Base-by-base conservation (phyloP, 2,797 vertebrate species). In the Protonibea diacanthus region DNA sequence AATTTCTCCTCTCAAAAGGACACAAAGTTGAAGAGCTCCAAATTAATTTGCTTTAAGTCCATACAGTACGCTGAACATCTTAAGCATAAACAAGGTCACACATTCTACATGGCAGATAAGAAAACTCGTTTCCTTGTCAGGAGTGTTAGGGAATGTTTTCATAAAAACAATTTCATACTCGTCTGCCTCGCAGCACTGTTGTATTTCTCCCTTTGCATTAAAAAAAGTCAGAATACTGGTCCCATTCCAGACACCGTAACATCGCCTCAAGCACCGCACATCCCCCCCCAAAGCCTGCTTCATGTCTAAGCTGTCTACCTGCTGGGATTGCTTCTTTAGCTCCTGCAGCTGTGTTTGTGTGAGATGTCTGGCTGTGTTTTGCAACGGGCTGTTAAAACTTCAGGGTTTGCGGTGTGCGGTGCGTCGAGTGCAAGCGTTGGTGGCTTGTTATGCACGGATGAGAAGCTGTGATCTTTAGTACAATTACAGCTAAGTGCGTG, bases 131-230 rank as follows among this genome's bases (percentile, higher is more conserved):
- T 91, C 74, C 56, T 23, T 52, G 45, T 78, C 52, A 68, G 59
- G 68, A 82, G 76, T 61, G 47, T 86, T 65, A 66, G 44, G 64
- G 56, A 77, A 75, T 57, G 29, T 79, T 85, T 75, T 69, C 61
- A 63, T 29, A 55, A 63, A 81, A 81, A 89, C 84, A 74, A 81
- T 86, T 86, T 86, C 83, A 87, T 87, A 77, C 63, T 51, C 56
- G 63, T 84, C 42, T 84, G 76, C 66, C 61, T 86, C 44, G 52
- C 59, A 56, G 21, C 25, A 25, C 70, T 61, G 29, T 71, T 45
- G 61, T 60, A 49, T 74, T 81, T 72, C 65, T 74, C 5, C 38
- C 0, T 63, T 66, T 80, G 64, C 68, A 48, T 86, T 64, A 14
- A 66, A 69, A 76, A 51, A 72, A 71, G 17, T 77, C 47, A 61